These are phyloP conservation scores for Gallinago paraguaiae DNA, from an alignment of 2,113 vertebrate species.

Conservation along the genomic window DNA sequence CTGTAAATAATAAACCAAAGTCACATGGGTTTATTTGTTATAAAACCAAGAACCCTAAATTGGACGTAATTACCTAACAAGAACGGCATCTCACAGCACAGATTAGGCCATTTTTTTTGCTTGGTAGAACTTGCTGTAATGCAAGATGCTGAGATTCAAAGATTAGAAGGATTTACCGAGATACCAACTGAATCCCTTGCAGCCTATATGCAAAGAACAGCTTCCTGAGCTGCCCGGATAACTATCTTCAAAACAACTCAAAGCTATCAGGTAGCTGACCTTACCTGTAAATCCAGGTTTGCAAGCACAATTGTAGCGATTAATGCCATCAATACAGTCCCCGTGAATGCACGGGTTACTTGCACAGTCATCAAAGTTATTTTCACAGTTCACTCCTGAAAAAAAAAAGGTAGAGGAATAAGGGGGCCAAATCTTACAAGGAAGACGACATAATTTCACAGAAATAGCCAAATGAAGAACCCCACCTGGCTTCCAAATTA, in stretches of 20 bases:
- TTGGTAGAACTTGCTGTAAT: not conserved
- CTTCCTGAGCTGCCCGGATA: not conserved
- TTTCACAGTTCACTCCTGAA: slow-evolving; percentile 90
- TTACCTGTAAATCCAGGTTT: slow-evolving; percentile 90
- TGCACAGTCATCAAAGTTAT: slow-evolving; percentile 90
- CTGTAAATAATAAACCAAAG: slow-evolving; percentile 37
- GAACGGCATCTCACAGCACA: slow-evolving; percentile 45
- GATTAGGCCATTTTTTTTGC: not conserved
- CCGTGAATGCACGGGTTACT: slow-evolving; percentile 88
- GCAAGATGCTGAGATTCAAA: not conserved
- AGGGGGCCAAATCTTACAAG: not conserved
- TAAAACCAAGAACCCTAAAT: slow-evolving; percentile 27
- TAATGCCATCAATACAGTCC: slow-evolving; percentile 88
- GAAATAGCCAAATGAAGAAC: not conserved
- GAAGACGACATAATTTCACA: not conserved
- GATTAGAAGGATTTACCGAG: not conserved
- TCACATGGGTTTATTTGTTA: slow-evolving; percentile 35
- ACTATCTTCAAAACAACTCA: not conserved
- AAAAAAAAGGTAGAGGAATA: not conserved
- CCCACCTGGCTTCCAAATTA: not conserved
- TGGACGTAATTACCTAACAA: slow-evolving; percentile 4
- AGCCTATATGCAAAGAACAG: not conserved
- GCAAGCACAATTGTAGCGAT: slow-evolving; percentile 89
- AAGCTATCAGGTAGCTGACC: not conserved
- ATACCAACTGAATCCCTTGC: not conserved